A percentile compares a stretch with the other conserved stretches of the same genome.
These are phyloP conservation scores for Merodon equestris DNA, from an alignment of 2,888 invertebrate species.

Conservation along the genomic window DNA sequence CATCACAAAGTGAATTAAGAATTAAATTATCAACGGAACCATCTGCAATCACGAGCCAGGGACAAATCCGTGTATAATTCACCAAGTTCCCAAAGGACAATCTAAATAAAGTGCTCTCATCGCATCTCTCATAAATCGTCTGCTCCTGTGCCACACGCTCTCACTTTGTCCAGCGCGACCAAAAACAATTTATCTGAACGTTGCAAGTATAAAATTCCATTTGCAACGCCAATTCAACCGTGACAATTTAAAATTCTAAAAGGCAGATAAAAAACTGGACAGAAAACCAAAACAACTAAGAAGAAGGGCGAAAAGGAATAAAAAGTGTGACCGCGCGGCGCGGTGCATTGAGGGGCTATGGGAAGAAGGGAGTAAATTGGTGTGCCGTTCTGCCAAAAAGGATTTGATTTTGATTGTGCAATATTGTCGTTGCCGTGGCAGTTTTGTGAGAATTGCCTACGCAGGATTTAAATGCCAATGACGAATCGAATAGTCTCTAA, in stretches of 20 bases:
- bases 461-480: slow-evolving; percentile 63
- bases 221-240: slow-evolving; percentile 70
- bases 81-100: no score
- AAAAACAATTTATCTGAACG: slow-evolving; percentile 69
- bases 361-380: slow-evolving; percentile 49
- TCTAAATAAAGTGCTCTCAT: no score
- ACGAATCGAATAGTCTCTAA: no score
- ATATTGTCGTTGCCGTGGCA: slow-evolving; percentile 51
- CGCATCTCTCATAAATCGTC: no score
- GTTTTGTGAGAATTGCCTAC: slow-evolving; percentile 65
- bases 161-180: slow-evolving; percentile 1
- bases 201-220: slow-evolving; percentile 69
- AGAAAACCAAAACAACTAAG: slow-evolving; percentile 31
- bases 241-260: slow-evolving; percentile 71
- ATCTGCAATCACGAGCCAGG: no score
- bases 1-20: no score
- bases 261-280: slow-evolving; percentile 64
- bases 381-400: slow-evolving; percentile 47
- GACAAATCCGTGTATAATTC: no score
- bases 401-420: slow-evolving; percentile 62
- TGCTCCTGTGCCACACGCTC: background rate
- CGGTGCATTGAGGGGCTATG: no score
- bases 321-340: background rate
- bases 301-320: background rate
- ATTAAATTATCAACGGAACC: no score